phyloP scores from a whole-genome alignment of 2,113 vertebrate species.

The Gila orcuttii region DNA sequence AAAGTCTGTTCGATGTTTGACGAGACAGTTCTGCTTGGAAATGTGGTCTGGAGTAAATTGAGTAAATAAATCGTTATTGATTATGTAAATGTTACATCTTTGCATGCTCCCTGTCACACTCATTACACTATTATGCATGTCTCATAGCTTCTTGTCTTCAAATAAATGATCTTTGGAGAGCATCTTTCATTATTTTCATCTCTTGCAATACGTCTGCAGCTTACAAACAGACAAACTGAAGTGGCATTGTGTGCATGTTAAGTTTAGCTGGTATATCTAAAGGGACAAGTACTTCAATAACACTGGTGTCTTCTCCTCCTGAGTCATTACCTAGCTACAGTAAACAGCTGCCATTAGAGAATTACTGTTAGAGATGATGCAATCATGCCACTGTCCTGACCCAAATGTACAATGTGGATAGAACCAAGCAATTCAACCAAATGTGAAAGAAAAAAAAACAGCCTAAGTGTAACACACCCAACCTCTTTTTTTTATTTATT shows the following conservation, averaged over 20 bases:
- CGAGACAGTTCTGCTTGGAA: not conserved
- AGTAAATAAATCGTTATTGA: not conserved
- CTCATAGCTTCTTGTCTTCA: not conserved
- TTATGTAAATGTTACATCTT: not conserved
- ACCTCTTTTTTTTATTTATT: too few species aligned
- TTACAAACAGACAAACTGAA: not conserved
- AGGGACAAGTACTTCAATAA: constrained; percentile 14
- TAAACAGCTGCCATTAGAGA: not conserved
- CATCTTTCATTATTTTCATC: not conserved
- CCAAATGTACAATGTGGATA: not conserved
- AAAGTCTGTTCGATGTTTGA: not conserved
- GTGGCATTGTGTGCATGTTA: not conserved
- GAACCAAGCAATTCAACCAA: not conserved
- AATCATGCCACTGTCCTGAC: not conserved
- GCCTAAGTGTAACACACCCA: not conserved
- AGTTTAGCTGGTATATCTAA: not conserved
- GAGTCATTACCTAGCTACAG: not conserved
- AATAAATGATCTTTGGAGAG: not conserved
- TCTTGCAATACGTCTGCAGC: not conserved
- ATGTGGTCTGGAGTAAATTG: not conserved
- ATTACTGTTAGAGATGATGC: constrained; percentile 19
- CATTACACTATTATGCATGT: not conserved
- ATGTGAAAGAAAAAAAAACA: not conserved
- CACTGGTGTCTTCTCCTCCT: not conserved
- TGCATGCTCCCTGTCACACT: not conserved